Evolutionary conservation across 1,140 invertebrate species (phyloP).

Genomic region (Neodiprion pinetum): DNA sequence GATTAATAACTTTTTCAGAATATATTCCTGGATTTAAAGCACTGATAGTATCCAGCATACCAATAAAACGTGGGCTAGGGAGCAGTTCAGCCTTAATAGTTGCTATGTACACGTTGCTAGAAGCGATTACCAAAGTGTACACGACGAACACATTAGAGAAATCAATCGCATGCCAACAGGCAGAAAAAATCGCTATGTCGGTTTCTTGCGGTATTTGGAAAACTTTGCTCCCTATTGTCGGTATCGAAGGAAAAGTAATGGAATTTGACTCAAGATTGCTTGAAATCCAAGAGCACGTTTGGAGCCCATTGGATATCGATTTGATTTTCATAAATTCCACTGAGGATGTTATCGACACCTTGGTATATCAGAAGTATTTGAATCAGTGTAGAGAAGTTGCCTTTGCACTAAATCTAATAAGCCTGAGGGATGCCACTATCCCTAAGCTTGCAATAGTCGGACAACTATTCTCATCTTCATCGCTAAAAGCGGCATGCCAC

Average conservation of each 20-base stretch:
- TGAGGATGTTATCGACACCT: not conserved
- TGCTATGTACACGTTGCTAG: constrained; percentile 2
- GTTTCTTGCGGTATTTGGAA: not conserved
- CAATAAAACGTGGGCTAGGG: not conserved
- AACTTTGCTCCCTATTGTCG: not conserved
- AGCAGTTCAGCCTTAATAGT: not conserved
- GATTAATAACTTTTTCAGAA: not conserved
- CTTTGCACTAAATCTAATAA: not conserved
- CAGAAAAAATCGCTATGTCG: not conserved
- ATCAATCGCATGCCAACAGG: not conserved
- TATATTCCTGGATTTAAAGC: not conserved
- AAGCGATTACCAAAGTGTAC: not conserved
- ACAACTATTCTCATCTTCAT: not conserved
- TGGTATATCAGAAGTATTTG: not conserved
- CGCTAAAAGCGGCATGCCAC: not conserved
- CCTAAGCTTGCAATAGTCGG: not conserved
- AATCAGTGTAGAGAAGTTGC: not conserved
- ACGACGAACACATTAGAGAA: not conserved
- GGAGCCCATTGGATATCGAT: not conserved
- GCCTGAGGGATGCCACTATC: not conserved
- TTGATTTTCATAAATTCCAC: not conserved
- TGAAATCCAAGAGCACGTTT: not conserved
- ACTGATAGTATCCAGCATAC: not conserved
- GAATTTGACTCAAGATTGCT: not conserved
- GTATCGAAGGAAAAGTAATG: not conserved